These are phyloP conservation scores for Galeruca laticollis DNA, from an alignment of 2,888 invertebrate species.

Conservation along the genomic window DNA sequence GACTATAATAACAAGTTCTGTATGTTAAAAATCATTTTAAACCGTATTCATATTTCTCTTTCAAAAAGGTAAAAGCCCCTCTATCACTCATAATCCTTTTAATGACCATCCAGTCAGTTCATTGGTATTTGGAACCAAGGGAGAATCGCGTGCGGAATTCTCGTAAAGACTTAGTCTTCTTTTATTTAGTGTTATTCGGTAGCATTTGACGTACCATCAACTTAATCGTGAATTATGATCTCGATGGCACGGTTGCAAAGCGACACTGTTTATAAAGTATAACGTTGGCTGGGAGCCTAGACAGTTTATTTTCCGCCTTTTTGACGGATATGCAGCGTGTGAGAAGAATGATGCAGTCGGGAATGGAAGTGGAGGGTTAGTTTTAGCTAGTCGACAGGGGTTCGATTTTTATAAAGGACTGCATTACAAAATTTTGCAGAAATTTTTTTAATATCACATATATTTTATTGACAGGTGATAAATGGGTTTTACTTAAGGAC, in stretches of 20 bases:
- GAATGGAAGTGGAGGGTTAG: background rate
- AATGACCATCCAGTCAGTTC: constrained; percentile 14
- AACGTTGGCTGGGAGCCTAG: constrained; percentile 1
- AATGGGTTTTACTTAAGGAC: too few species aligned
- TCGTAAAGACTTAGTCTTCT: constrained; percentile 24
- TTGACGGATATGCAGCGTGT: constrained; percentile 26
- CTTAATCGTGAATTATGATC: constrained; percentile 39
- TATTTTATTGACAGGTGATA: too few species aligned
- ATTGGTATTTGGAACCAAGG: constrained; percentile 24
- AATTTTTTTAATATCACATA: too few species aligned
- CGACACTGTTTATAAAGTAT: constrained; percentile 24
- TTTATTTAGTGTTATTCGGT: constrained; percentile 34
- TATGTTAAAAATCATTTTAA: too few species aligned
- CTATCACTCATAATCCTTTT: too few species aligned
- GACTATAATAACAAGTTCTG: too few species aligned
- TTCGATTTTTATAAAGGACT: too few species aligned
- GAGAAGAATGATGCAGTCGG: background rate
- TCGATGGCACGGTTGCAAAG: constrained; percentile 17
- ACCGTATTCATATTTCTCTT: too few species aligned
- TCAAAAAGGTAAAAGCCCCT: too few species aligned
- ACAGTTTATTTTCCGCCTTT: constrained; percentile 8
- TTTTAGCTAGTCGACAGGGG: background rate
- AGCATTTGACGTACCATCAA: constrained; percentile 32
- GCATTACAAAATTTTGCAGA: background rate
- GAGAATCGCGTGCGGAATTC: constrained; percentile 28